Conservation (phyloP, 2,113 vertebrate species). For the Dryoscopus gambensis region DNA sequence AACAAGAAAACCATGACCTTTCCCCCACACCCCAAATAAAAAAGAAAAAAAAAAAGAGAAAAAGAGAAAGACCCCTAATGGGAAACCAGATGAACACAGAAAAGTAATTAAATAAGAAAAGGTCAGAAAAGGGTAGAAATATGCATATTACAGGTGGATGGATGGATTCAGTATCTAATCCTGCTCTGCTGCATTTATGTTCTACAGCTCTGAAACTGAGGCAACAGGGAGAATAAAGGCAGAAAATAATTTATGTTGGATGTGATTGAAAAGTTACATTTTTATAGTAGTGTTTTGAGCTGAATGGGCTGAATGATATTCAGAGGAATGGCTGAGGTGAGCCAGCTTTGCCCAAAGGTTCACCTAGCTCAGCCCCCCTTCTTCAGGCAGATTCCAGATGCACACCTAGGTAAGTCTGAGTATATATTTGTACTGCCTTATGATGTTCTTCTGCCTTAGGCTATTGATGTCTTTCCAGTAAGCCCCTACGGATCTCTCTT, state of each 20-base stretch:
- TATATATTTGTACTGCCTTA: not conserved
- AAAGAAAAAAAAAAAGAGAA: not conserved
- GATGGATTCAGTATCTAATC: not conserved
- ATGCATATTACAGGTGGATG: not conserved
- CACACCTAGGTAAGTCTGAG: not conserved
- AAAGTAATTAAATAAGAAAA: not conserved
- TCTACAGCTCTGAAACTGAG: not conserved
- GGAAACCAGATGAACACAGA: not conserved
- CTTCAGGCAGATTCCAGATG: not conserved
- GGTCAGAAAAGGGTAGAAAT: not conserved
- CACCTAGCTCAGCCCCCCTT: not conserved
- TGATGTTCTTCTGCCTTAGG: not conserved
- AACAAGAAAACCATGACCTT: not conserved
- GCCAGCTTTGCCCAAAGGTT: not conserved
- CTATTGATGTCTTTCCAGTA: not conserved
- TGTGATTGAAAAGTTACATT: not conserved
- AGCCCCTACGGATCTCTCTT: not conserved
- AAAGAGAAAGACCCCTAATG: not conserved
- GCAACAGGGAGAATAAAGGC: not conserved
- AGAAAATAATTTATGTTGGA: not conserved
- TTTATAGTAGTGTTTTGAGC: not conserved
- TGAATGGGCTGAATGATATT: not conserved
- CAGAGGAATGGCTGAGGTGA: not conserved
- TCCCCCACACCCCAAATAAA: fast-evolving
- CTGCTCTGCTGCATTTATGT: not conserved